phyloP scores from a whole-genome alignment of 2,888 invertebrate genomes.

The Encarsia formosa region DNA sequence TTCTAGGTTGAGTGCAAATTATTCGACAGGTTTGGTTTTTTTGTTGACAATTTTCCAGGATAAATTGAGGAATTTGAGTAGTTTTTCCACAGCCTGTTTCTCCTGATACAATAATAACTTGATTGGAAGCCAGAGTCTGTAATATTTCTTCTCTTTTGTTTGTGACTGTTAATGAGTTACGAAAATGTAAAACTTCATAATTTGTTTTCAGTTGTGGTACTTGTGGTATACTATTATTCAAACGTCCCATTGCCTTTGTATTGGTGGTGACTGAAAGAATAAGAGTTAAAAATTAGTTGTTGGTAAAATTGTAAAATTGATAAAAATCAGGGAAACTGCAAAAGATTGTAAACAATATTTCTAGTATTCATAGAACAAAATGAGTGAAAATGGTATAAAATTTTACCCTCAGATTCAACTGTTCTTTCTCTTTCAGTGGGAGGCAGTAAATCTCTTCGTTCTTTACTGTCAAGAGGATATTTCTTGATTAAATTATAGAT shows the following conservation, averaged over 20 bases:
- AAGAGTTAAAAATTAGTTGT: not conserved
- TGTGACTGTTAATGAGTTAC: constrained; percentile 69
- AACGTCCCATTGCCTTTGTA: constrained; percentile 60
- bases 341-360: not conserved
- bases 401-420: constrained; percentile 48
- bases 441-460: constrained; percentile 67
- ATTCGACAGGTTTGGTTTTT: constrained; percentile 70
- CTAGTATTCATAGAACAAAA: too few relatives aligned
- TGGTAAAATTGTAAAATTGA: not conserved
- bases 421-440: constrained; percentile 64
- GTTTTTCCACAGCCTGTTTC: constrained; percentile 95
- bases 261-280: constrained; percentile 46
- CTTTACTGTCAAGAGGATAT: constrained; percentile 66
- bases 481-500: constrained; percentile 62
- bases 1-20: constrained; percentile 88
- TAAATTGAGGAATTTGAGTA: constrained; percentile 91
- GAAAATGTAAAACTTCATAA: constrained; percentile 57
- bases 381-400: not conserved
- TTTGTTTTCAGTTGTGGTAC: constrained; percentile 56
- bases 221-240: constrained; percentile 67
- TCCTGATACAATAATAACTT: constrained; percentile 71
- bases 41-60: constrained; percentile 71
- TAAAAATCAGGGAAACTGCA: not conserved
- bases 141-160: constrained; percentile 64
- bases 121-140: constrained; percentile 50